phyloP scores from a whole-genome alignment of 2,797 vertebrate genomes.

The Antennarius maculatus region DNA sequence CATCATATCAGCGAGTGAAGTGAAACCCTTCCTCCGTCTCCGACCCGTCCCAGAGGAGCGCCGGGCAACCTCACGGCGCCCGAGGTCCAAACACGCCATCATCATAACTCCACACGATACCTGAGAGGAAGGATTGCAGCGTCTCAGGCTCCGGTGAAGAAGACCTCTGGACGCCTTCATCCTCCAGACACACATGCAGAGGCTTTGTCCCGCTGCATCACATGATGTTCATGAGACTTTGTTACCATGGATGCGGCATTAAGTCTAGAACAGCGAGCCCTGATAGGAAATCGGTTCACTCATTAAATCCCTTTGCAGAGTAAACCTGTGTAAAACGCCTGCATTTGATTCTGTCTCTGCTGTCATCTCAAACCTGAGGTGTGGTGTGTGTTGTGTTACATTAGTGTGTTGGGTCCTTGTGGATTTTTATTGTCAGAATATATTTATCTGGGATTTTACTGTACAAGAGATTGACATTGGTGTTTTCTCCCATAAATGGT shows the following conservation, averaged over 20 bases:
- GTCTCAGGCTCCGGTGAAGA: not conserved
- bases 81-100: too few species aligned
- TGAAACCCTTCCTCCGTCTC: too few species aligned
- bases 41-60: too few species aligned
- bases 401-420: not conserved
- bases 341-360: too few species aligned
- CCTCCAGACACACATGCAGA: not conserved
- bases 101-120: not conserved
- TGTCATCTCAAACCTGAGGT: too few species aligned
- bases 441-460: not conserved
- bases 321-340: not conserved
- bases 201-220: not conserved
- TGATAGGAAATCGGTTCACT: too few species aligned
- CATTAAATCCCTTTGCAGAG: too few species aligned
- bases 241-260: too few species aligned
- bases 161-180: not conserved
- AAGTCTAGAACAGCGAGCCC: too few species aligned
- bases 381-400: not conserved
- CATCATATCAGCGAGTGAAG: too few species aligned
- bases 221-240: too few species aligned
- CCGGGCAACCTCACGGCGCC: too few species aligned
- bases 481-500: not conserved
- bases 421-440: not conserved
- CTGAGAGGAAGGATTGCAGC: not conserved
- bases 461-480: not conserved